Conservation (phyloP, 1,140 invertebrate species). For the Argopecten irradians region DNA sequence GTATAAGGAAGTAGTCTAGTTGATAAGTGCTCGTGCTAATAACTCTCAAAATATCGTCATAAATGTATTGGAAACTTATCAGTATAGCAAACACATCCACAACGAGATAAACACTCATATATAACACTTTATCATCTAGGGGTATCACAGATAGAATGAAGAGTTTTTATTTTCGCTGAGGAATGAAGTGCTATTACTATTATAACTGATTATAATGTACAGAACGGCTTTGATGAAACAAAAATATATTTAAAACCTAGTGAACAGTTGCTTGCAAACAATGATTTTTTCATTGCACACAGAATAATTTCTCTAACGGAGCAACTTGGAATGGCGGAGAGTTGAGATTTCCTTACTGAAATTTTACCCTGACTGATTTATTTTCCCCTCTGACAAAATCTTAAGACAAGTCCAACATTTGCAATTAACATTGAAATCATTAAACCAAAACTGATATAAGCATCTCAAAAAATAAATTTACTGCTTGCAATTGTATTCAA, state of each 20-base stretch:
- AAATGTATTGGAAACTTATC: constrained; percentile 5
- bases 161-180: background rate
- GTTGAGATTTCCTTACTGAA: too few species aligned
- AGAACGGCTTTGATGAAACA: constrained; percentile 14
- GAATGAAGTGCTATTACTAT: constrained; percentile 18
- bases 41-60: constrained; percentile 22
- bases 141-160: background rate
- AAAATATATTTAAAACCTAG: background rate
- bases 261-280: background rate
- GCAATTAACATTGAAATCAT: background rate
- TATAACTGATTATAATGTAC: background rate
- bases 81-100: background rate
- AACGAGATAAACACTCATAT: constrained; percentile 3
- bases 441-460: background rate
- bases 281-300: background rate
- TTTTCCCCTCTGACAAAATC: background rate
- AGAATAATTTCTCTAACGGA: background rate
- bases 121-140: background rate
- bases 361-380: too few species aligned
- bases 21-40: background rate
- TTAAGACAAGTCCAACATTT: too few species aligned
- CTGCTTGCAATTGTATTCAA: background rate
- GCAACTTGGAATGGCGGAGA: background rate
- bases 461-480: background rate
- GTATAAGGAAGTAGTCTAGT: background rate